Conservation (phyloP, 2,113 vertebrate species). For the Copsychus sechellarum region DNA sequence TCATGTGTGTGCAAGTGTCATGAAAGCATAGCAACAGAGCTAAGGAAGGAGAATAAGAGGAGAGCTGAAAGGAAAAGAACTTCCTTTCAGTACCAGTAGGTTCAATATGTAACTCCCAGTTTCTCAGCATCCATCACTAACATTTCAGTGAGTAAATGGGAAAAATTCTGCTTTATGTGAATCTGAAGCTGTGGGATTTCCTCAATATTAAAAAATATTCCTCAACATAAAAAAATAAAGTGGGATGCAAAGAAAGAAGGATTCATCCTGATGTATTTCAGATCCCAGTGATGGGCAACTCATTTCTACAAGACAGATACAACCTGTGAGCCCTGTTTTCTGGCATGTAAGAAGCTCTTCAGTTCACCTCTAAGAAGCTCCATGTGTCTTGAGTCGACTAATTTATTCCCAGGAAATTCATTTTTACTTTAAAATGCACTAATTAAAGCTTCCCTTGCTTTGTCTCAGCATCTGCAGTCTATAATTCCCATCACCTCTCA, state of each 20-base stretch:
- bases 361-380: conserved; percentile 4
- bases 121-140: neutral
- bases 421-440: conserved; percentile 39
- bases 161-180: neutral
- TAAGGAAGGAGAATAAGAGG: neutral
- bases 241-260: neutral
- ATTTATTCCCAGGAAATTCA: conserved; percentile 54
- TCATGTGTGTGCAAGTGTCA: neutral
- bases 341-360: conserved; percentile 1
- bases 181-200: neutral
- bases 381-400: conserved; percentile 12
- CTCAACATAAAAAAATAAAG: neutral
- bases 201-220: neutral
- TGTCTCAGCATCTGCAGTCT: conserved; percentile 39
- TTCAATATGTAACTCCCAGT: neutral
- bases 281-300: neutral
- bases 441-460: conserved; percentile 53
- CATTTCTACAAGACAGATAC: neutral
- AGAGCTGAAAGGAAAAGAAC: neutral
- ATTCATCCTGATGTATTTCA: neutral
- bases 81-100: conserved; percentile 5
- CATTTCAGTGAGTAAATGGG: neutral
- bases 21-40: neutral
- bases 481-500: conserved; percentile 40
- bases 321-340: neutral